Base-by-base conservation (phyloP, 2,113 vertebrate genomes). In the Aegotheles bennettii region DNA sequence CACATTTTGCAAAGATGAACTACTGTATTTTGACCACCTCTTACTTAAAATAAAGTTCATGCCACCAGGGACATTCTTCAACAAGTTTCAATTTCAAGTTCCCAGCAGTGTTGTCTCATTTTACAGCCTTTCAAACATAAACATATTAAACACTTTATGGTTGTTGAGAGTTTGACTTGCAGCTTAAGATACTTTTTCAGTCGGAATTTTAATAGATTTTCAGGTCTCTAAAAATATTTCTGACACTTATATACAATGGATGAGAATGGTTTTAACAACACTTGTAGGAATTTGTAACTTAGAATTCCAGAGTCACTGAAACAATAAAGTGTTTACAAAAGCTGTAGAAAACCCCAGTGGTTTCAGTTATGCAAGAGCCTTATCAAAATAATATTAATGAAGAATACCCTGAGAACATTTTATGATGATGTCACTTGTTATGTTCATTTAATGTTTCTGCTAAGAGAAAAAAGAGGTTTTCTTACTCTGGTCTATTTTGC, bases 161-260 rank as follows among this genome's bases (percentile, higher is more conserved):
- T 80, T 96, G 54, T 63, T 74, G n/a, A 40, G 82, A 80, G 63
- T 88, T 95, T 57, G 23, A 69, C 59, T 96, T 85, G 59, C 35
- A 93, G 47, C 82, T 95, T 83, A 91, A 88, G 85, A 71, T 96
- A 85, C 64, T 48, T 90, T 96, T 95, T 71, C 79, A 84, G 28
- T 26, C 90, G 56, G 47, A 96, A 88, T 42, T 81, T 75, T 91
- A 93, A 84, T 92, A 95, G 78, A 74, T 92, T 88, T 96, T 92
- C 68, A 90, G 50, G 56, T 88, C 50, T 70, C 67, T 94, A 7
- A 96, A 95, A 92, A 63, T 88, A 90, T 92, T 95, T 91, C 54
- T 93, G 42, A 77, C 71, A 84, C 59, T 92, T 95, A 80, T 4
- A 59, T 83, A 53, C 33, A 93, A 59, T 56, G 59, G 45, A 80